Percentiles rank a stretch among this genome's conserved stretches.
phyloP scores from a whole-genome alignment of 2,888 invertebrate genomes.

The Lycia hirtaria region DNA sequence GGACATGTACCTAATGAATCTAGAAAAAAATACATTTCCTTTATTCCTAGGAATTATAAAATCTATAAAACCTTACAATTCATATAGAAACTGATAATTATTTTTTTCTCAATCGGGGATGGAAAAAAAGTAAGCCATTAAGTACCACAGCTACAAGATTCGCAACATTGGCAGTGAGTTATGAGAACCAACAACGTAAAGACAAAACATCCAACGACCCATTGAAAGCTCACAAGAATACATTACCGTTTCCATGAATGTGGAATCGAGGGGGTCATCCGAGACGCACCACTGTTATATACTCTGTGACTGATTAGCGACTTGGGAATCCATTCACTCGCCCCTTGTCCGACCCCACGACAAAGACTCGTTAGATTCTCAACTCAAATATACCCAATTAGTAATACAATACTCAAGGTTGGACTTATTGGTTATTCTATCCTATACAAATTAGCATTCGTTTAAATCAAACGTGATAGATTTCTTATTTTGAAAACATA shows the following conservation, averaged over 20 bases:
- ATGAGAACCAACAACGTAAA: conserved; percentile 27
- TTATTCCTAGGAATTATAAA: too few relatives aligned
- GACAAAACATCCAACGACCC: conserved; percentile 33
- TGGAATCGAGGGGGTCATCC: conserved; percentile 36
- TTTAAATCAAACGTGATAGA: too few relatives aligned
- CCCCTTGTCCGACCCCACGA: conserved; percentile 33
- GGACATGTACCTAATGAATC: too few relatives aligned
- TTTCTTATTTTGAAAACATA: too few relatives aligned
- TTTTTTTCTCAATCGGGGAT: neutral
- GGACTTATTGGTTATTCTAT: conserved; percentile 10
- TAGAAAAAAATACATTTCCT: too few relatives aligned
- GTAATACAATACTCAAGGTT: conserved; percentile 34
- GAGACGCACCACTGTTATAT: conserved; percentile 18
- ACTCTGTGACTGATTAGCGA: conserved; percentile 12
- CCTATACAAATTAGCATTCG: neutral
- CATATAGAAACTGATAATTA: too few relatives aligned
- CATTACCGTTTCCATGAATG: conserved; percentile 38
- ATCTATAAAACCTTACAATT: too few relatives aligned
- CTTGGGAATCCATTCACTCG: conserved; percentile 18
- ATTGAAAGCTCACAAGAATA: conserved; percentile 34
- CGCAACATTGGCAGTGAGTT: conserved; percentile 6
- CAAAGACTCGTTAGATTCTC: conserved; percentile 35
- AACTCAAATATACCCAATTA: conserved; percentile 13
- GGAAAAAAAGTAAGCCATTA: neutral
- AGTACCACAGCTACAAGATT: neutral